Base-by-base conservation (phyloP, 2,113 vertebrate species). In the Eudyptes chrysolophus region DNA sequence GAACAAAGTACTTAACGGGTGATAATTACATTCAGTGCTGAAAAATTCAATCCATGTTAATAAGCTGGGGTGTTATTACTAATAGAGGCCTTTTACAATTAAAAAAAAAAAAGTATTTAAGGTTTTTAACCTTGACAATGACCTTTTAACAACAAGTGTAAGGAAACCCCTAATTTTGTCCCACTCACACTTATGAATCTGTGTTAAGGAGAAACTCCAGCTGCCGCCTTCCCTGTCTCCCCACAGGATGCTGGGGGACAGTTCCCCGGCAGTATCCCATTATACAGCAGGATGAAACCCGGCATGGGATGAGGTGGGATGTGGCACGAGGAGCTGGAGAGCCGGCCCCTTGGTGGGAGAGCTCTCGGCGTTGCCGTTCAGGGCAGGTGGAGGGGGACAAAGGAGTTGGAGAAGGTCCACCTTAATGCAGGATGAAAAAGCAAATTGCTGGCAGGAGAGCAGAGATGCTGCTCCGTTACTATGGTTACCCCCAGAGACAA, bases 391-490 rank as follows among this genome's bases (percentile, higher is more conserved):
- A 86, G 36, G 14, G 76, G 10, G 13, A 86, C 52, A 77, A 75
- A 68, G 48, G 75, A 89, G 64, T 4, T 10, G 1, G 65, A 62
- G 88, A 95, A 75, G 79, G 91, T 96, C 97, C 94, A 95, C 96
- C 92, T 96, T 95, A 96, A 97, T 87, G 85, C 89, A 48, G 64
- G 75, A 90, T 82, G 96, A 87, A 96, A 92, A 94, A 95, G 83
- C 92, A 95, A 97, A 95, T 88, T 97, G 76, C 78, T 48, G 84
- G 94, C 85, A 93, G 87, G 97, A 96, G 96, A 92, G 97, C 94
- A 84, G 96, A 94, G 97, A 98, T 97, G 96, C 96, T 97, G 97
- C 98, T 98, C 96, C 1, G 94, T 98, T 98, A 96, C 96, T 95
- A 98, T 98, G 97, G 96, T 96, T 97, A 98, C 97, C 94, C 96